Percentiles rank a stretch among this genome's conserved stretches.
phyloP scores from a whole-genome alignment of 2,888 invertebrate species.

The Drosophila setosimentum region DNA sequence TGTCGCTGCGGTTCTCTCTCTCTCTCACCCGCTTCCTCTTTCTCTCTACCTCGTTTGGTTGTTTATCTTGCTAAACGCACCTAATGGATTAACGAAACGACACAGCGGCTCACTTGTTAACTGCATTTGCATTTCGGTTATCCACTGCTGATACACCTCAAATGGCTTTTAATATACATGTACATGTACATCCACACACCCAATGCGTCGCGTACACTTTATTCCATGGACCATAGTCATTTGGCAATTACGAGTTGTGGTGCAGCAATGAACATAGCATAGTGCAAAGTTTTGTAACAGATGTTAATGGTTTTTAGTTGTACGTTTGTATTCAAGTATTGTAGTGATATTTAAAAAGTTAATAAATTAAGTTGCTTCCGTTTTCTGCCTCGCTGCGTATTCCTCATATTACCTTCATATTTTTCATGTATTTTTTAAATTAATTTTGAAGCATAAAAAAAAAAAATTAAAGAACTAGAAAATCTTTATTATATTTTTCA shows the following conservation, averaged over 20 bases:
- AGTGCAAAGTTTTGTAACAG: not conserved
- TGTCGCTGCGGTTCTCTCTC: slow-evolving; percentile 54
- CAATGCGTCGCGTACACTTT: slow-evolving; percentile 23
- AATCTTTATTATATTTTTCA: not conserved
- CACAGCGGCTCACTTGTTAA: slow-evolving; percentile 19
- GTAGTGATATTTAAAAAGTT: not conserved
- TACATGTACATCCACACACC: not conserved
- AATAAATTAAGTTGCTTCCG: not conserved
- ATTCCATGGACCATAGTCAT: not conserved
- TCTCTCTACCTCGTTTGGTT: slow-evolving; percentile 6
- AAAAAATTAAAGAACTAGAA: not conserved
- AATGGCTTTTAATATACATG: slow-evolving; percentile 36
- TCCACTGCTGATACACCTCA: slow-evolving; percentile 24
- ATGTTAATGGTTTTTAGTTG: not conserved
- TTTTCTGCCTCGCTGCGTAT: not conserved
- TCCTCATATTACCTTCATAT: not conserved
- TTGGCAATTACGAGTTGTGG: slow-evolving; percentile 1
- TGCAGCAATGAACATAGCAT: not conserved
- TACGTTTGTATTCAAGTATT: not conserved
- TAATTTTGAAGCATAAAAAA: not conserved
- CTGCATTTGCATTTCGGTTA: slow-evolving; percentile 48
- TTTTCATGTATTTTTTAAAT: not conserved
- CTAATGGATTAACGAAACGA: slow-evolving; percentile 63
- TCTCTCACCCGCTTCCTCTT: not conserved
- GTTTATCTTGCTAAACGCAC: slow-evolving; percentile 68